Conservation (phyloP, 2,113 vertebrate genomes). For the Neolamprologus devosi region DNA sequence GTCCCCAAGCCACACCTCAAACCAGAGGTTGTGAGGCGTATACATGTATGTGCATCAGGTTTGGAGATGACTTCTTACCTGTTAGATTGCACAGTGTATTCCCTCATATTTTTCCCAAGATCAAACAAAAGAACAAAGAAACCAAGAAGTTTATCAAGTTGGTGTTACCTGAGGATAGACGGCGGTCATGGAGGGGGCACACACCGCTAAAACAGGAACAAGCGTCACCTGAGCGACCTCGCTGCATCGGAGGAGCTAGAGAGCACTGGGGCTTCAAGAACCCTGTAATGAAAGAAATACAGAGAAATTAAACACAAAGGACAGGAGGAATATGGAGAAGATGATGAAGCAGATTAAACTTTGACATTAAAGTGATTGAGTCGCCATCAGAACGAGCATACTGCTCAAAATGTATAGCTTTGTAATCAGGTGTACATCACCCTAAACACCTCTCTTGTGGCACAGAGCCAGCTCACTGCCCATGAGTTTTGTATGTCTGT, state of each 20-base stretch:
- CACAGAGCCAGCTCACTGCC: background rate
- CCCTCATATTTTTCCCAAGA: background rate
- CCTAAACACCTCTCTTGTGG: background rate
- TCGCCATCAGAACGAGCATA: background rate
- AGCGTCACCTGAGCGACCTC: conserved; percentile 64
- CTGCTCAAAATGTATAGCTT: conserved; percentile 51
- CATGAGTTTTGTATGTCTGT: background rate
- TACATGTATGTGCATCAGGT: background rate
- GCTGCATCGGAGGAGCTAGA: conserved; percentile 70
- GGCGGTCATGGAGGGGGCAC: conserved; percentile 74
- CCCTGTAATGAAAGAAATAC: conserved; percentile 43
- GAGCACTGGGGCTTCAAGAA: conserved; percentile 81
- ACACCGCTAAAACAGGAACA: conserved; percentile 77
- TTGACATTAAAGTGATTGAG: background rate
- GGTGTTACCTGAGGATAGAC: conserved; percentile 68
- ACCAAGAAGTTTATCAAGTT: background rate
- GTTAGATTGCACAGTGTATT: background rate
- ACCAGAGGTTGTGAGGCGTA: background rate
- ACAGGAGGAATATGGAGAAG: background rate
- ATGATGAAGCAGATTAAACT: background rate
- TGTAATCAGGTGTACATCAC: background rate
- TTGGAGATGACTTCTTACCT: background rate
- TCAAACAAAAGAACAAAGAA: background rate
- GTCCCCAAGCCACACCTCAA: background rate
- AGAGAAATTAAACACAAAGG: background rate